Base-by-base conservation (phyloP, 2,797 vertebrate genomes). In the Amniataba percoides region DNA sequence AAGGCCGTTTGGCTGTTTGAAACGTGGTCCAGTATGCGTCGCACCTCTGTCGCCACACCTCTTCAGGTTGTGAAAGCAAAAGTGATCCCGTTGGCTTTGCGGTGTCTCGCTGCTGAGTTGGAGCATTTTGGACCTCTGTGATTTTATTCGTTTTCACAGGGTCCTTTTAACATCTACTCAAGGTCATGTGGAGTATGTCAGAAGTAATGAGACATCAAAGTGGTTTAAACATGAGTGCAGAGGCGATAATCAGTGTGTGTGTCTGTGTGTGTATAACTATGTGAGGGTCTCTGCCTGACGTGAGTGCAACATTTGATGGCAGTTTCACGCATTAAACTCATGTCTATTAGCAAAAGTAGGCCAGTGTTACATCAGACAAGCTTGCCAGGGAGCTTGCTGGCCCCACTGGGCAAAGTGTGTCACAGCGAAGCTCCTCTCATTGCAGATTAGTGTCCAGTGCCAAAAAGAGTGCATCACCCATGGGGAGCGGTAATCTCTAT, bases 301-400 rank as follows among this genome's bases (percentile, higher is more conserved):
- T 11, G 25, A 77, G 43, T 7, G 12, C 31, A 34, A 23, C 25
- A 23, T 74, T 66, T 63, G 48, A 59, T 60, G 48, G 31, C 42
- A 58, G 57, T 66, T 81, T 36, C 42, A 60, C 73, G 45, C 46
- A 19, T 58, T 43, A 19, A 60, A 45, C 59, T 34, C 19, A 34
- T 43, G 55, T 58, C 74, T 75, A 34, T 65, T 69, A 18, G 81
- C 69, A 60, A 77, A 95, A 94, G 71, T 92, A 88, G 93, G 93
- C 70, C 93, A 90, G 78, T 85, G 85, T 93, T 94, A 93, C 92
- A 81, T 92, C 91, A 94, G 89, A 83, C 25, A 10, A 65, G 71
- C 77, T 76, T 83, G 87, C 73, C 83, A 59, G 75, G 55, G 81
- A 84, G 65, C 59, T 69, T 68, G 74, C 68, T 69, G 82, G 80